Percentiles rank a stretch among this genome's conserved stretches.
Evolutionary conservation across 1,140 invertebrate species (phyloP).

Genomic region (Apis laboriosa): DNA sequence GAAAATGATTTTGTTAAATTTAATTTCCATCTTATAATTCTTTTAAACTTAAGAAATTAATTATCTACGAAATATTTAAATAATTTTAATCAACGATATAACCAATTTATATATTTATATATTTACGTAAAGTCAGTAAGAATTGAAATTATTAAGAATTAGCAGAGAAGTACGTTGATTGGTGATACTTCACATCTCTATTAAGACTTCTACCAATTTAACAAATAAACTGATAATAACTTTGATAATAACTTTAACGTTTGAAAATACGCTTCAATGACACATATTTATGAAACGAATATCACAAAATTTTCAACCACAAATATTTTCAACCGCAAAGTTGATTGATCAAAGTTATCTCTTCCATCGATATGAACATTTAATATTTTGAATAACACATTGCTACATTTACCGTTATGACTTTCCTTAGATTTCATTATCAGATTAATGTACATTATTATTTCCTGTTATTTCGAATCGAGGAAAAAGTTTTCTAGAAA

Average conservation of each 20-base stretch:
- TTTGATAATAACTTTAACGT: background rate
- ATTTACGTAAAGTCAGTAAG: background rate
- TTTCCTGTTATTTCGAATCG: no score
- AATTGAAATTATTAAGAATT: background rate
- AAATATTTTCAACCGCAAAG: background rate
- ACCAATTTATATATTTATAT: no score
- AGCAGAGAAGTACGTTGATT: background rate
- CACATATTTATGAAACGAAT: background rate
- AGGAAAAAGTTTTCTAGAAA: no score
- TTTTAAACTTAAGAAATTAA: background rate
- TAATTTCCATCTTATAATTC: background rate
- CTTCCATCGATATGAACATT: no score
- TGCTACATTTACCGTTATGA: no score
- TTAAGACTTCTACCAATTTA: background rate
- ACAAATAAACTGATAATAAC: background rate
- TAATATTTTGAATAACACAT: no score
- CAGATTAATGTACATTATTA: background rate
- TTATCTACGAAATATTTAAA: background rate
- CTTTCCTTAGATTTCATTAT: background rate
- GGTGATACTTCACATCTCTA: constrained; percentile 26
- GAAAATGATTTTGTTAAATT: no score
- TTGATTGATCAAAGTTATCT: background rate
- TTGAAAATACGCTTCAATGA: background rate
- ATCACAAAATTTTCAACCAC: background rate
- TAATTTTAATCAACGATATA: background rate